Conservation (phyloP, 2,797 vertebrate species). For the Xyrichtys novacula region DNA sequence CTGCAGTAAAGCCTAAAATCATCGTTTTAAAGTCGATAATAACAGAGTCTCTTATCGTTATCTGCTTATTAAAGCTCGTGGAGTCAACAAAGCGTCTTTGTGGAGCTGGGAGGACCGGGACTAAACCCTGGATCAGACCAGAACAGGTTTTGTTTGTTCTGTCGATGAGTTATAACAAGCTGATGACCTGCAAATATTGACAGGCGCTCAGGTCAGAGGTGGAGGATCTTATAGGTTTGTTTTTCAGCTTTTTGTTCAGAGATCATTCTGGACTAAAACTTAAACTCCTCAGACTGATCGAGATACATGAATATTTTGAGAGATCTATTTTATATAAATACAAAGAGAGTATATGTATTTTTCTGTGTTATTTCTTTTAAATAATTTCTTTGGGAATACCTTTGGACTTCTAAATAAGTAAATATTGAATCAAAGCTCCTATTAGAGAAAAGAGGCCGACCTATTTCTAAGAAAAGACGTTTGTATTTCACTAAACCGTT, state of each 20-base stretch:
- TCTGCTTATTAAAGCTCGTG: slow-evolving; percentile 20
- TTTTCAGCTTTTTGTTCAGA: slow-evolving; percentile 18
- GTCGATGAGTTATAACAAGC: slow-evolving; percentile 43
- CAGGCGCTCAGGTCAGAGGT: slow-evolving; percentile 10
- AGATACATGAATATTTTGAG: too few species aligned
- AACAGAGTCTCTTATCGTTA: slow-evolving; percentile 7
- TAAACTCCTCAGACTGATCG: too few species aligned
- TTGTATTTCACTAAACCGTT: too few species aligned
- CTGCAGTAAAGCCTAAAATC: too few species aligned
- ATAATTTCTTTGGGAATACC: too few species aligned
- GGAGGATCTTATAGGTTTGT: slow-evolving; percentile 25
- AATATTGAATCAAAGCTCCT: too few species aligned
- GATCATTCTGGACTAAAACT: background rate
- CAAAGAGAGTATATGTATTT: too few species aligned
- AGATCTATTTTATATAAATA: too few species aligned
- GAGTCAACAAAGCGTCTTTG: slow-evolving; percentile 4
- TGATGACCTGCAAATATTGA: slow-evolving; percentile 47
- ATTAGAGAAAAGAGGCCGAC: too few species aligned
- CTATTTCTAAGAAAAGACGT: too few species aligned
- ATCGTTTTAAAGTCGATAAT: background rate
- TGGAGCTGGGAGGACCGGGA: slow-evolving; percentile 12
- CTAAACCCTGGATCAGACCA: slow-evolving; percentile 15
- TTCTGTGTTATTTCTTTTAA: too few species aligned
- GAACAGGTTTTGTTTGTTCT: slow-evolving; percentile 48
- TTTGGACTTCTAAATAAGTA: too few species aligned